These are phyloP conservation scores for Coptodon bakossiorum DNA, from an alignment of 2,113 vertebrate species.

Conservation along the genomic window DNA sequence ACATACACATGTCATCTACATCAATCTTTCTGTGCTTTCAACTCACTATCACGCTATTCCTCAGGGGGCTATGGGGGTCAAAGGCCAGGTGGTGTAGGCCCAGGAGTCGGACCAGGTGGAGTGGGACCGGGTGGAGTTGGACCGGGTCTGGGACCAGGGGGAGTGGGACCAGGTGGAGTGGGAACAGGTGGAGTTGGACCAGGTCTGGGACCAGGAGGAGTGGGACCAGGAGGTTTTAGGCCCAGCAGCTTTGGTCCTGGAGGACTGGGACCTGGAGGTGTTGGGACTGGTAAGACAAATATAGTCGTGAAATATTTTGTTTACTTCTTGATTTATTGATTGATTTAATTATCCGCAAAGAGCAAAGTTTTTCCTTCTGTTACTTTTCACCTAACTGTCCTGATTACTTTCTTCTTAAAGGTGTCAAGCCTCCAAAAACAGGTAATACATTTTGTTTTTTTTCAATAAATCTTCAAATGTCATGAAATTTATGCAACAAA, in stretches of 20 bases:
- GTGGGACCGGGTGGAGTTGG: neutral
- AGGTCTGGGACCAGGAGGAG: neutral
- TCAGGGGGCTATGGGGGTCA: conserved; percentile 37
- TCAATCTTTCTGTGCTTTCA: neutral
- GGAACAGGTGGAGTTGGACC: neutral
- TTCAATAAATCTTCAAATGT: neutral
- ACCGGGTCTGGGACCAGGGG: neutral
- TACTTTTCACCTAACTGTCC: neutral
- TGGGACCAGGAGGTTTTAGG: conserved; percentile 1
- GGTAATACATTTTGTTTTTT: conserved; percentile 11
- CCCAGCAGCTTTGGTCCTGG: conserved; percentile 25
- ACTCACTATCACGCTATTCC: neutral
- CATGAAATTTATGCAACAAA: neutral
- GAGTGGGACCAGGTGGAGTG: neutral
- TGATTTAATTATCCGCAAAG: neutral
- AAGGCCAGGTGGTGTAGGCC: conserved; percentile 2
- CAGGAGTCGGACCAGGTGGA: neutral
- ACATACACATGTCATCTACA: neutral
- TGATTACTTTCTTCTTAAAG: neutral
- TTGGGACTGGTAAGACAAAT: conserved; percentile 38
- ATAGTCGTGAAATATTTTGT: neutral
- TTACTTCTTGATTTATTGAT: neutral
- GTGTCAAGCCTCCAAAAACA: conserved; percentile 56
- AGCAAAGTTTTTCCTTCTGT: neutral
- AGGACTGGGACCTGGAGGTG: conserved; percentile 36